Conservation (phyloP, 1,140 invertebrate species). For the Neuroterus valhalla region DNA sequence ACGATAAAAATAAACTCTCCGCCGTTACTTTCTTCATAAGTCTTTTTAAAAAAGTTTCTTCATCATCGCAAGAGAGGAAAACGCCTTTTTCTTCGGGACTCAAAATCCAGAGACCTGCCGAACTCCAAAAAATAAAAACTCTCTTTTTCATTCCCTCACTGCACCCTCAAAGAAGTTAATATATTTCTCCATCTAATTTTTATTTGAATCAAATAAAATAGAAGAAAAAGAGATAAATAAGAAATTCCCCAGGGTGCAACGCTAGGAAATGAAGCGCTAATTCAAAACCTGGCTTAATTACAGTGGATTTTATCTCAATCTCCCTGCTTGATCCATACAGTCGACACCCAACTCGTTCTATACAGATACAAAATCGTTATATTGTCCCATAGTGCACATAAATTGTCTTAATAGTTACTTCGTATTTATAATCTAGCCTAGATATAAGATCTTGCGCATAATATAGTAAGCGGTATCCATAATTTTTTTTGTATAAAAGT, state of each 20-base stretch:
- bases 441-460: conserved; percentile 57
- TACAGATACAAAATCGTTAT: conserved; percentile 74
- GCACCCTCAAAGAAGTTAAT: background rate
- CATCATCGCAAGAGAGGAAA: background rate
- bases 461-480: conserved; percentile 58
- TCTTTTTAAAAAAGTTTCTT: conserved; percentile 6
- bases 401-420: conserved; percentile 64
- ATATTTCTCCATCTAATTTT: background rate
- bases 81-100: background rate
- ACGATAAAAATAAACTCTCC: conserved; percentile 20
- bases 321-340: conserved; percentile 33
- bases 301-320: conserved; percentile 31
- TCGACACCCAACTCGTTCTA: conserved; percentile 60
- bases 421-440: conserved; percentile 53
- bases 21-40: conserved; percentile 19
- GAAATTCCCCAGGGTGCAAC: background rate
- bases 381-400: conserved; percentile 69
- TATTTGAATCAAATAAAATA: background rate
- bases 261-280: conserved; percentile 20
- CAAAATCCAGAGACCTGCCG: conserved; percentile 7
- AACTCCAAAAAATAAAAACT: conserved; percentile 1
- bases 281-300: conserved; percentile 41
- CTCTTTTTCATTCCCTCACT: background rate
- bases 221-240: background rate
- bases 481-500: conserved; percentile 51